phyloP scores from a whole-genome alignment of 2,797 vertebrate species.

The Benthosema pterotum region DNA sequence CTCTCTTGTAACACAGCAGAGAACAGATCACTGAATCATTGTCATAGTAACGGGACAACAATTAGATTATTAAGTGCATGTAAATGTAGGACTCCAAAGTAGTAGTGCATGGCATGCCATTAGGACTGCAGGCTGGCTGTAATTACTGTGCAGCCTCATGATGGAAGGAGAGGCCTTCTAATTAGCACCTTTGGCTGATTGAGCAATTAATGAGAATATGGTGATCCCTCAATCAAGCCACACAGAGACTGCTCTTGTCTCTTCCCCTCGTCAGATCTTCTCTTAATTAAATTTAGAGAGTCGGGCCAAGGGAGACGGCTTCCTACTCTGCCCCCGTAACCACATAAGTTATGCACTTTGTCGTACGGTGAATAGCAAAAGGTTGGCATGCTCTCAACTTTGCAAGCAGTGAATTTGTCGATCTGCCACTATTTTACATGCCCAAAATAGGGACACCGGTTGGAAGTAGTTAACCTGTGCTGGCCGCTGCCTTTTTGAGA shows the following conservation, averaged over 20 bases:
- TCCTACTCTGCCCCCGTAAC: slow-evolving; percentile 3
- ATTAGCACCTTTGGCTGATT: slow-evolving; percentile 83
- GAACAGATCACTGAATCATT: slow-evolving; percentile 45
- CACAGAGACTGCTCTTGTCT: slow-evolving; percentile 69
- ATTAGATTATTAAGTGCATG: slow-evolving; percentile 39
- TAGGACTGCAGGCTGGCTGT: slow-evolving; percentile 75
- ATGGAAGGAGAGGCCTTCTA: slow-evolving; percentile 82
- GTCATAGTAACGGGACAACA: slow-evolving; percentile 46
- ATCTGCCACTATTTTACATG: no score
- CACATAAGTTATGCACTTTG: no score
- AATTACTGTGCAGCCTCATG: slow-evolving; percentile 86
- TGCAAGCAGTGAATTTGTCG: no score
- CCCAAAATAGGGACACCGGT: no score
- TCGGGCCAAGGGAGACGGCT: slow-evolving; percentile 23
- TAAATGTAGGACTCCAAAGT: slow-evolving; percentile 42
- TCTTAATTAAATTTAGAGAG: slow-evolving; percentile 61
- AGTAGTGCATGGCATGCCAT: slow-evolving; percentile 68
- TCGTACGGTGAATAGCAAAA: no score
- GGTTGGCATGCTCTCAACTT: no score
- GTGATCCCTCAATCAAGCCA: slow-evolving; percentile 74
- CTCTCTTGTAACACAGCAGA: slow-evolving; percentile 19
- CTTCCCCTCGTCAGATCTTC: slow-evolving; percentile 61
- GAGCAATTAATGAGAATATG: slow-evolving; percentile 83
- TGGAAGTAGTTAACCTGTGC: no score
- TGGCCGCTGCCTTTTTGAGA: no score